Conservation (phyloP, 2,888 invertebrate species). For the Harmothoe impar region DNA sequence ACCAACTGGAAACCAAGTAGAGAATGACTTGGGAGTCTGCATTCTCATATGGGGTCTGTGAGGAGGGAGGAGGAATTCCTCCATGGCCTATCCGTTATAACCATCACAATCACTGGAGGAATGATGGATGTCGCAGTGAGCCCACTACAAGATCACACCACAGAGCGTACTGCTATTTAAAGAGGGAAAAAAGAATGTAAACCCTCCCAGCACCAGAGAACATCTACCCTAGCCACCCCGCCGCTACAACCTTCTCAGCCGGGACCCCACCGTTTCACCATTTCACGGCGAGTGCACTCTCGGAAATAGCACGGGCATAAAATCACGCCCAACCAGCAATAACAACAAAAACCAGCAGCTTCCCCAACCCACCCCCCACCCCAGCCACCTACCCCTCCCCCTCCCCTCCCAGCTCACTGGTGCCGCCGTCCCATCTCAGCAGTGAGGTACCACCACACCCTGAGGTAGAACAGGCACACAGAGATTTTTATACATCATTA, state of each 20-base stretch:
- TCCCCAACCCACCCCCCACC: background rate
- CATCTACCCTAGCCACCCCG: background rate
- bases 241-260: background rate
- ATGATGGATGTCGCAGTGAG: background rate
- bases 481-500: slow-evolving; percentile 29
- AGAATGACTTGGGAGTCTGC: background rate
- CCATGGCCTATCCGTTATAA: slow-evolving; percentile 7
- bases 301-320: background rate
- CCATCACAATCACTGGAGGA: background rate
- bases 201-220: no score
- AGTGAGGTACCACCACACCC: background rate
- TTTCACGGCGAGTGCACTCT: slow-evolving; percentile 7
- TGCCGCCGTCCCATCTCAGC: background rate
- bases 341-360: background rate
- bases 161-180: background rate
- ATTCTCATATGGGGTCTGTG: background rate
- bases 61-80: background rate
- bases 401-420: background rate
- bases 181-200: background rate
- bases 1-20: background rate
- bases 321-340: background rate
- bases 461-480: background rate
- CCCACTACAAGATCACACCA: slow-evolving; percentile 3
- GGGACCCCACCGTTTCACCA: background rate
- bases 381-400: background rate